Evolutionary conservation across 2,113 vertebrate genomes (phyloP).

Genomic region (Herpailurus yagouaroundi): DNA sequence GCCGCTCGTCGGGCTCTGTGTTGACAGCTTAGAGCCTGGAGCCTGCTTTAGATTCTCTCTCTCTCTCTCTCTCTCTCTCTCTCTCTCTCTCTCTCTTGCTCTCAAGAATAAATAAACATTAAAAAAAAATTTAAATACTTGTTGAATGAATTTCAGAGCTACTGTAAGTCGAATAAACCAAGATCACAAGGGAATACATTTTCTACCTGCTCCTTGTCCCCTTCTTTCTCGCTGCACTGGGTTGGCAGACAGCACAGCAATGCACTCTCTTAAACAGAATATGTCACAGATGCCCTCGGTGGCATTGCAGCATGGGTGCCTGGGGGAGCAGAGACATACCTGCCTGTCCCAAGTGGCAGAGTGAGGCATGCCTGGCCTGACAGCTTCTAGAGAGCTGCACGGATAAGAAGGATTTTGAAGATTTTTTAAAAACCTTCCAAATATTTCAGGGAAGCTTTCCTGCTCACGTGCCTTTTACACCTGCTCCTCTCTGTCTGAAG

Average conservation of each 20-base stretch:
- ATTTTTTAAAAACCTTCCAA: not conserved
- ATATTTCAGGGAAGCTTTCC: not conserved
- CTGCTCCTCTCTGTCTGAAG: not conserved
- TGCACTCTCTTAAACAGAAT: not conserved
- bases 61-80: too few species aligned
- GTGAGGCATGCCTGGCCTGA: not conserved
- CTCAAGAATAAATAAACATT: too few species aligned
- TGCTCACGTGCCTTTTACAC: not conserved
- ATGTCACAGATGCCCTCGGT: fast-evolving
- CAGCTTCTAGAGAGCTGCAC: not conserved
- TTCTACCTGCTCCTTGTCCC: not conserved
- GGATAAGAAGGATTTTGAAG: not conserved
- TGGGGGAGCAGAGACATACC: not conserved
- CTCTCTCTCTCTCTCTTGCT: too few species aligned
- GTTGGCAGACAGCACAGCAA: not conserved
- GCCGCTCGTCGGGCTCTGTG: too few species aligned
- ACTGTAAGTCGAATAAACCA: not conserved
- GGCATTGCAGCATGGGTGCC: fast-evolving
- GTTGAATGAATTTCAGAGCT: not conserved
- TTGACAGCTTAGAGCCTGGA: too few species aligned
- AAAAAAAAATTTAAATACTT: not conserved
- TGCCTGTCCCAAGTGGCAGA: fast-evolving
- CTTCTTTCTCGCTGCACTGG: not conserved
- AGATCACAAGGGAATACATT: not conserved
- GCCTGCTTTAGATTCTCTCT: too few species aligned